These are phyloP conservation scores for Pterophyllum scalare DNA, from an alignment of 2,113 vertebrate genomes.

Conservation along the genomic window DNA sequence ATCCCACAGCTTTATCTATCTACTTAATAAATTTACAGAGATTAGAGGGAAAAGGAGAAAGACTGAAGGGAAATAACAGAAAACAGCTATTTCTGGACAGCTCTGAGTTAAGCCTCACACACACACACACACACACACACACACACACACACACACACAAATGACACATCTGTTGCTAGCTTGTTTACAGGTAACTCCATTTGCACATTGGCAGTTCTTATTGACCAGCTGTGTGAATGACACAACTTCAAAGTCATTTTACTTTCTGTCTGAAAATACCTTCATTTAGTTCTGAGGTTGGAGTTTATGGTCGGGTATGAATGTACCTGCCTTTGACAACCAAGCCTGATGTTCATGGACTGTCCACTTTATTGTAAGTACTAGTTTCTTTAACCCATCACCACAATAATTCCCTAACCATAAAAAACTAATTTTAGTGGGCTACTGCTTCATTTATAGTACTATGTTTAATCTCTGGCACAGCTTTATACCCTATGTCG, in stretches of 20 bases:
- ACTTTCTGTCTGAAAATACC: too few relatives aligned
- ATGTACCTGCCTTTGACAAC: too few relatives aligned
- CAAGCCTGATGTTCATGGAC: too few relatives aligned
- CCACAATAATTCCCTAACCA: too few relatives aligned
- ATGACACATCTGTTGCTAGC: not conserved
- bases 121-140: not conserved
- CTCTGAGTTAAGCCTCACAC: not conserved
- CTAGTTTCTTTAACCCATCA: too few relatives aligned
- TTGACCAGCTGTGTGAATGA: not conserved
- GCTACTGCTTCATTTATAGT: too few relatives aligned
- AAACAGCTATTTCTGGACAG: constrained; percentile 1
- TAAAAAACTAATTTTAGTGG: too few relatives aligned
- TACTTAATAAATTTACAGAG: constrained; percentile 12
- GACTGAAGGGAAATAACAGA: constrained; percentile 5
- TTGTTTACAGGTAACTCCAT: not conserved
- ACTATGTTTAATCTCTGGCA: too few relatives aligned
- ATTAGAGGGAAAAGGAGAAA: not conserved
- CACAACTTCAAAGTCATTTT: not conserved
- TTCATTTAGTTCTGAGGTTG: too few relatives aligned
- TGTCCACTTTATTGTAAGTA: too few relatives aligned
- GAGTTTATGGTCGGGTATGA: too few relatives aligned
- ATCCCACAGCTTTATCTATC: not conserved
- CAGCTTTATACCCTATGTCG: too few relatives aligned
- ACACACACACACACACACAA: not conserved
- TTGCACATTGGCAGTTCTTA: not conserved